Evolutionary conservation across 2,888 invertebrate species (phyloP).

Genomic region (Lottia gigantea): DNA sequence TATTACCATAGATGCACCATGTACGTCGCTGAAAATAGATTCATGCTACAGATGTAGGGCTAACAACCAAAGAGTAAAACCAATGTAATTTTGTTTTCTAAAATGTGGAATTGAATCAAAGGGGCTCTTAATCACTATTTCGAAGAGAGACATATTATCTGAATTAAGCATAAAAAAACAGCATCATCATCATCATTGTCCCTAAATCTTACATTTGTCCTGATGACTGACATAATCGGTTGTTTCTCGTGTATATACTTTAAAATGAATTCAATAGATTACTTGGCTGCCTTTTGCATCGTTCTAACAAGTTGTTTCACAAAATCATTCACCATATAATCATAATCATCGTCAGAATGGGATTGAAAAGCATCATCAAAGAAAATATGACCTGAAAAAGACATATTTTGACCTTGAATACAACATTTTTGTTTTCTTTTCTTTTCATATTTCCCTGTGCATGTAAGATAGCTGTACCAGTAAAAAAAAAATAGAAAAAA

Average conservation of each 20-base stretch:
- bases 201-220: too few species aligned
- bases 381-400: conserved; percentile 89
- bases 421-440: neutral
- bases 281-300: conserved; percentile 93
- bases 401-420: neutral
- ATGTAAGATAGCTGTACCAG: neutral
- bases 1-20: conserved; percentile 36
- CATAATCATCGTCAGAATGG: conserved; percentile 85
- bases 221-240: too few species aligned
- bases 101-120: too few species aligned
- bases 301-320: conserved; percentile 90
- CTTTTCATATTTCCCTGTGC: too few species aligned
- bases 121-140: too few species aligned
- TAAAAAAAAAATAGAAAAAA: neutral
- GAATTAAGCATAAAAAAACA: too few species aligned
- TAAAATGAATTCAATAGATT: neutral
- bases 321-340: conserved; percentile 91
- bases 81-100: too few species aligned
- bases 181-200: too few species aligned
- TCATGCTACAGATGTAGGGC: neutral
- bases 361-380: conserved; percentile 97
- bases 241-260: too few species aligned
- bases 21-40: conserved; percentile 34
- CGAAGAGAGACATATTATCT: too few species aligned
- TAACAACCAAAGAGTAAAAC: too few species aligned